phyloP scores from a whole-genome alignment of 2,797 vertebrate genomes.

The Siniperca scherzeri region DNA sequence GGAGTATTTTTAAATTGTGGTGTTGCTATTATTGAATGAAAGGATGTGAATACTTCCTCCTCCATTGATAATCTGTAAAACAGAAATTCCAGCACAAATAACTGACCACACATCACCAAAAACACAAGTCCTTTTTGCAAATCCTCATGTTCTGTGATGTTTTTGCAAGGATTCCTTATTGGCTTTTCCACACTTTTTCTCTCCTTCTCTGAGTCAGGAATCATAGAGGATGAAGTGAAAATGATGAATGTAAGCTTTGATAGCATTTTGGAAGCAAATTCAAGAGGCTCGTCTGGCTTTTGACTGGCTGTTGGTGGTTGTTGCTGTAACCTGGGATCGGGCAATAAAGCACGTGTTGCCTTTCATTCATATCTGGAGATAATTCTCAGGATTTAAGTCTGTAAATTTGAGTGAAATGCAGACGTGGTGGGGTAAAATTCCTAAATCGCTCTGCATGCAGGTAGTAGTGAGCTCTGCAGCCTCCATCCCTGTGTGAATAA shows the following conservation, averaged over 20 bases:
- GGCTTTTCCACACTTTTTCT: not conserved
- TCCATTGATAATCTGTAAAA: too few relatives aligned
- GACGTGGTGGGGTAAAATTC: not conserved
- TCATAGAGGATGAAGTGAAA: not conserved
- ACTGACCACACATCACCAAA: not conserved
- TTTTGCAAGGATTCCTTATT: not conserved
- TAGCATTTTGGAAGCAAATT: not conserved
- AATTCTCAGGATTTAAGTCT: not conserved
- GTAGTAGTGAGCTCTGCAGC: not conserved
- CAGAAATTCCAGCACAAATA: too few relatives aligned
- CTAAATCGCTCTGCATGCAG: slow-evolving; percentile 3
- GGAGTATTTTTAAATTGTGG: too few relatives aligned
- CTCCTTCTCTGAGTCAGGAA: not conserved
- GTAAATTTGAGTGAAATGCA: not conserved
- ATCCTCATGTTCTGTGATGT: not conserved
- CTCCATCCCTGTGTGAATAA: not conserved
- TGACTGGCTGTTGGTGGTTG: not conserved
- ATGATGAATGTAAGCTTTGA: slow-evolving; percentile 3
- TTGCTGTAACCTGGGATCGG: not conserved
- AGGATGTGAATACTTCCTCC: too few relatives aligned
- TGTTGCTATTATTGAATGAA: too few relatives aligned
- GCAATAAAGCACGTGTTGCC: not conserved
- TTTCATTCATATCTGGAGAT: not conserved
- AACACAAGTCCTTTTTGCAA: not conserved
- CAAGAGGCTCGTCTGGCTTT: not conserved